Percentiles rank a stretch among this genome's conserved stretches.
Conservation (phyloP, 2,113 vertebrate genomes). For the Microcebus jonahi region DNA sequence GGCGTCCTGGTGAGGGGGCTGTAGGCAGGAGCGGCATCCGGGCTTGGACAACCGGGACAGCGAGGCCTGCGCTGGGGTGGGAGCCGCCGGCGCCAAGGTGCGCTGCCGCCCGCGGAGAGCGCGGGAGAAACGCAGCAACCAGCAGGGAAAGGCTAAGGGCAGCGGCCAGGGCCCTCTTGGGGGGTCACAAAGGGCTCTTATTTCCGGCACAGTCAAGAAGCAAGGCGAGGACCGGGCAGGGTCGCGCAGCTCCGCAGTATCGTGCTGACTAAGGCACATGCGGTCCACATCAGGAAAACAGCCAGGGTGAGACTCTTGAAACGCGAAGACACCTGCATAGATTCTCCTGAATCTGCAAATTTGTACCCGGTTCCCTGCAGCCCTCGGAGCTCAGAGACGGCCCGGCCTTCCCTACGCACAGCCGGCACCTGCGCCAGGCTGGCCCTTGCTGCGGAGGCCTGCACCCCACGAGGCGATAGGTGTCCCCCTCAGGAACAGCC, state of each 20-base stretch:
- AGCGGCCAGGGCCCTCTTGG: too few relatives aligned
- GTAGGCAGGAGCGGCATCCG: too few relatives aligned
- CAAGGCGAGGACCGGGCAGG: background rate
- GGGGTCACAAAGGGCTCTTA: too few relatives aligned
- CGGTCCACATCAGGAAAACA: background rate
- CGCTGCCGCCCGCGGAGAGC: rapidly evolving
- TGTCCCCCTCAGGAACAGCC: background rate
- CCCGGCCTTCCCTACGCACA: background rate
- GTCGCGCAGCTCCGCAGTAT: background rate
- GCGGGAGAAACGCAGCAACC: background rate
- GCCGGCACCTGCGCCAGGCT: rapidly evolving
- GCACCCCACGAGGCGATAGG: rapidly evolving
- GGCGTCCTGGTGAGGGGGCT: rapidly evolving
- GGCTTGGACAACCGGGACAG: background rate
- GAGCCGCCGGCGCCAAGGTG: background rate
- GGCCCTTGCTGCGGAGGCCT: background rate
- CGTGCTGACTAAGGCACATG: background rate
- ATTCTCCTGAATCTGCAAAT: background rate
- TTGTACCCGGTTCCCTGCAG: rapidly evolving
- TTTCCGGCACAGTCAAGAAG: background rate
- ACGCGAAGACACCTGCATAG: background rate
- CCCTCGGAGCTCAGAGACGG: too few relatives aligned
- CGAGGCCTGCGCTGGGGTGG: rapidly evolving
- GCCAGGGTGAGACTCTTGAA: background rate
- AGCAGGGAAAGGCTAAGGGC: background rate